Evolutionary conservation across 2,888 invertebrate genomes (phyloP).

Genomic region (Athrips mouffetella): DNA sequence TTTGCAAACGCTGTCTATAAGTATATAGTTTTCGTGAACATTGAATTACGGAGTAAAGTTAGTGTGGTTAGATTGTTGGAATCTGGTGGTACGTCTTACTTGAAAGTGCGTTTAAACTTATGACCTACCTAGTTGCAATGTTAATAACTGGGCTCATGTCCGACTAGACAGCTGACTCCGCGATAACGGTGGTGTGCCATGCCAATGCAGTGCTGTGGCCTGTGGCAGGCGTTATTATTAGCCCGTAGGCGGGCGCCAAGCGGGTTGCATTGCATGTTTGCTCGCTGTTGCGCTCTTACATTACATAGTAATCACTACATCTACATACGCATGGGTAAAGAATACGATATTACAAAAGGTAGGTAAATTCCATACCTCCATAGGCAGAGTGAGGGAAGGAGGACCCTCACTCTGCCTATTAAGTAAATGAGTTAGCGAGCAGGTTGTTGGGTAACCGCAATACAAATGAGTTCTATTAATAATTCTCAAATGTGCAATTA

Average conservation of each 20-base stretch:
- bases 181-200: slow-evolving; percentile 9
- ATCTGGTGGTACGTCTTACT: not conserved
- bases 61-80: not conserved
- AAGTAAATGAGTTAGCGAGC: not conserved
- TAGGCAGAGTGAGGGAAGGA: too few relatives aligned
- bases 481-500: slow-evolving; percentile 11
- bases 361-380: too few relatives aligned
- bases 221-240: slow-evolving; percentile 6
- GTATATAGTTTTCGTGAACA: too few relatives aligned
- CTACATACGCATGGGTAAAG: too few relatives aligned
- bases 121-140: slow-evolving; percentile 2
- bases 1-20: too few relatives aligned
- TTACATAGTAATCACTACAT: not conserved
- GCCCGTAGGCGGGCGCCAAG: slow-evolving; percentile 16
- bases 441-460: slow-evolving; percentile 11
- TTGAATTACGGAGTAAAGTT: too few relatives aligned
- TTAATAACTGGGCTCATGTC: slow-evolving; percentile 10
- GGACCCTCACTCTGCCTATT: too few relatives aligned
- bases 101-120: not conserved
- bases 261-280: slow-evolving; percentile 1
- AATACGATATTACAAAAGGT: too few relatives aligned
- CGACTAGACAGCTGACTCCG: not conserved
- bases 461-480: slow-evolving; percentile 7
- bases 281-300: slow-evolving; percentile 3
- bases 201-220: not conserved